Percentiles rank a stretch among this genome's conserved stretches.
phyloP scores from a whole-genome alignment of 2,113 vertebrate genomes.

The Hippocampus zosterae region DNA sequence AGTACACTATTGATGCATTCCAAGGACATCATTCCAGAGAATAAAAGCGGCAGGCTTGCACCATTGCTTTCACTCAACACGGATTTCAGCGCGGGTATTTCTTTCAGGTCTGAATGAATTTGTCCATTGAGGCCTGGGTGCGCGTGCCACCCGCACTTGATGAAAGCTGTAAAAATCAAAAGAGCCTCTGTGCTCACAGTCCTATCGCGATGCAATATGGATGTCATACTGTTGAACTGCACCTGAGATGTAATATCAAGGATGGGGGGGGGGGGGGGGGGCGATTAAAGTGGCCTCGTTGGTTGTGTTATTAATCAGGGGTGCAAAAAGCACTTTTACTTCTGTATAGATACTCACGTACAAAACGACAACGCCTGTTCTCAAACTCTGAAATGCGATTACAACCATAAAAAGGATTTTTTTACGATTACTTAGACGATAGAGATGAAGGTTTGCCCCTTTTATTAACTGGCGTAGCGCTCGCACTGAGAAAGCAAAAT shows the following conservation, averaged over 20 bases:
- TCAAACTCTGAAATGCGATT: too few species aligned
- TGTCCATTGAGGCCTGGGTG: constrained; percentile 56
- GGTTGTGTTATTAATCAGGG: too few species aligned
- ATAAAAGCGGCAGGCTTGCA: constrained; percentile 60
- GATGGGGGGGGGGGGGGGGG: not conserved
- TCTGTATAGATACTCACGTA: too few species aligned
- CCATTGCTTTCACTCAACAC: constrained; percentile 73
- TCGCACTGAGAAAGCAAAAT: too few species aligned
- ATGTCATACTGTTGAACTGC: not conserved
- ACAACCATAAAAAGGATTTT: too few species aligned
- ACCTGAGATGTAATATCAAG: not conserved
- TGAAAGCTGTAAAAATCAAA: constrained; percentile 60
- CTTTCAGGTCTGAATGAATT: constrained; percentile 64
- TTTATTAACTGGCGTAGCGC: too few species aligned
- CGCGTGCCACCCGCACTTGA: constrained; percentile 51
- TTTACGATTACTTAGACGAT: too few species aligned
- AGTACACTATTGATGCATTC: constrained; percentile 3
- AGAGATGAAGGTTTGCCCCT: too few species aligned
- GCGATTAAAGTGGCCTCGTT: not conserved
- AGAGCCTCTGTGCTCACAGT: constrained; percentile 56
- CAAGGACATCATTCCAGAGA: constrained; percentile 30
- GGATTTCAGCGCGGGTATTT: constrained; percentile 67
- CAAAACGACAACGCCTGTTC: too few species aligned
- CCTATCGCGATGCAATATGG: not conserved
- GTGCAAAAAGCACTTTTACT: too few species aligned